Base-by-base conservation (phyloP, 2,113 vertebrate genomes). In the Lophura nycthemera region DNA sequence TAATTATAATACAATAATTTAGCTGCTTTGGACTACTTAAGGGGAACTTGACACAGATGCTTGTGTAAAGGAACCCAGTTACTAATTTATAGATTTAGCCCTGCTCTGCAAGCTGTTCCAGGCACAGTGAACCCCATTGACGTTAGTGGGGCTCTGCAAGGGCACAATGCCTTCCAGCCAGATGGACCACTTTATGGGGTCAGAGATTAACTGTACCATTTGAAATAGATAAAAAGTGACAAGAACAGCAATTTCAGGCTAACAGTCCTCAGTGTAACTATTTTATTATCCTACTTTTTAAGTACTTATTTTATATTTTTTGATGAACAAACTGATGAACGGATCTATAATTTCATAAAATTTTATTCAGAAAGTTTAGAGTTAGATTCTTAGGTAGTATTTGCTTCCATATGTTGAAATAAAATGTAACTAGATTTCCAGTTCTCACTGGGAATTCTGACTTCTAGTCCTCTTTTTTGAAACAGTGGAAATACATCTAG, bases 31-130 rank as follows among this genome's bases (percentile, higher is more conserved):
- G 45, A 45, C 50, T 80, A 45, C 75, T 87, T 91, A 63, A 74
- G 60, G 71, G 84, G 86, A 92, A 86, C 45, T 56, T 71, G 83
- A 75, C 79, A 93, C 88, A 94, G 85, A 70, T 80, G 82, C 75
- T 74, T 91, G 42, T 74, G 60, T 64, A 89, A 74, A 30, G 69
- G 72, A 91, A 90, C 9, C 22, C 67, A 77, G 65, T 83, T 93
- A 91, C 77, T 94, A 89, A 93, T 64, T 77, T 74, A 63, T 8
- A 74, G 79, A 89, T 93, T 91, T 73, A 77, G 40, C 30, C 30
- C 34, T 88, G 64, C 61, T 47, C 24, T 88, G 40, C 83, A 94
- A 96, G 75, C 67, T 94, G 67, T 67, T 95, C 42, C 56, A 0
- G 0, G 45, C n/a, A 66, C 4, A n/a, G 1, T 83, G 64, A 90